These are phyloP conservation scores for Pandemis heparana DNA, from an alignment of 2,888 invertebrate species.

Conservation along the genomic window DNA sequence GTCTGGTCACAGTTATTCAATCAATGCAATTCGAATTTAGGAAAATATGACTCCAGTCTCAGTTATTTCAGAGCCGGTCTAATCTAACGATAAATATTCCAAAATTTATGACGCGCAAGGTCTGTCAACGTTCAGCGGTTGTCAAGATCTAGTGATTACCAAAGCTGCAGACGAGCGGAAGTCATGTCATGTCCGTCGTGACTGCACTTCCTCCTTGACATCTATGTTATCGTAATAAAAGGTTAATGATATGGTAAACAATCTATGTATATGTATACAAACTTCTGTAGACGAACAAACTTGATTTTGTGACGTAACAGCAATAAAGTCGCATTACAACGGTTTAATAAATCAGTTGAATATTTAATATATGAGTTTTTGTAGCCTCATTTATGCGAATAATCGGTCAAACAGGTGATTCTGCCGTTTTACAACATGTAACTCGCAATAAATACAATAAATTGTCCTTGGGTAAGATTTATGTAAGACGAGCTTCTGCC, in stretches of 20 bases:
- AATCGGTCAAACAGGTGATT: not conserved
- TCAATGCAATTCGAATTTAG: no score
- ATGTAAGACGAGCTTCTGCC: no score
- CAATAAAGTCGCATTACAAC: conserved; percentile 6
- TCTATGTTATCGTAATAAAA: conserved; percentile 51
- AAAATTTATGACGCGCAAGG: no score
- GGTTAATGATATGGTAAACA: conserved; percentile 23
- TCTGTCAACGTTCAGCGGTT: not conserved
- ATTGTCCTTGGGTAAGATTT: not conserved
- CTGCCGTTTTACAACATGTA: not conserved
- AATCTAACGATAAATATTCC: no score
- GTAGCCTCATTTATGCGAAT: conserved; percentile 1
- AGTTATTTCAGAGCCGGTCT: no score
- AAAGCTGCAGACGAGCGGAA: conserved; percentile 62
- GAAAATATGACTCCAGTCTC: no score
- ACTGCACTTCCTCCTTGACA: conserved; percentile 61
- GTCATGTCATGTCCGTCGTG: conserved; percentile 44
- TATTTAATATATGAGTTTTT: not conserved
- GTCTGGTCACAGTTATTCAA: no score
- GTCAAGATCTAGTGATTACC: not conserved
- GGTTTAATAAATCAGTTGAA: conserved; percentile 18
- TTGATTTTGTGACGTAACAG: conserved; percentile 19
- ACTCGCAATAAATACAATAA: not conserved
- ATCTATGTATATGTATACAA: not conserved
- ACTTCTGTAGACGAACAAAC: conserved; percentile 6